A percentile compares a stretch with the other conserved stretches of the same genome.
phyloP scores from a whole-genome alignment of 2,113 vertebrate species.

The Tursiops truncatus region DNA sequence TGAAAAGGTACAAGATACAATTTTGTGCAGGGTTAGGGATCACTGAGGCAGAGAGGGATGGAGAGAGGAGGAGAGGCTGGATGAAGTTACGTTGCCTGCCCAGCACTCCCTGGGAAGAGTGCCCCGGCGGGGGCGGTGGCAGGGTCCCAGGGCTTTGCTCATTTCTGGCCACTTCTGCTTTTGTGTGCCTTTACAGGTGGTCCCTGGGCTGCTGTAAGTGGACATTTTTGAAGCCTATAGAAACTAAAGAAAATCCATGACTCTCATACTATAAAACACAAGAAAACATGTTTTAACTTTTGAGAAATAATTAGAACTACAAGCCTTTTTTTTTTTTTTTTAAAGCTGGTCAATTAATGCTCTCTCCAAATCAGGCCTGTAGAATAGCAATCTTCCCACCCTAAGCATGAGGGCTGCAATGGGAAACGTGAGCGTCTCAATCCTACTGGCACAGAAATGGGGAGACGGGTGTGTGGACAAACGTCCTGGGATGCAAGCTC shows the following conservation, averaged over 20 bases:
- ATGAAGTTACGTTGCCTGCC: too few relatives aligned
- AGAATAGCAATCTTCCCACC: rapidly evolving
- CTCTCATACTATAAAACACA: not conserved
- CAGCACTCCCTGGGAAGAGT: rapidly evolving
- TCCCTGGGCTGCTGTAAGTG: not conserved
- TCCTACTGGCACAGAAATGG: not conserved
- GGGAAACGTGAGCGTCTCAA: rapidly evolving
- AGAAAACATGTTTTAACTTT: not conserved
- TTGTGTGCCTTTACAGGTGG: not conserved
- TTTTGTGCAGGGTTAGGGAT: not conserved
- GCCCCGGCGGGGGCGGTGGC: rapidly evolving
- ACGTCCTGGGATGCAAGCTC: not conserved
- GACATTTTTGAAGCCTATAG: not conserved
- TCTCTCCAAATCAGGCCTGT: too few relatives aligned
- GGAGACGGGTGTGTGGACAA: not conserved
- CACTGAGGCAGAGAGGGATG: rapidly evolving
- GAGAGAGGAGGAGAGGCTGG: rapidly evolving
- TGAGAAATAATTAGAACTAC: not conserved
- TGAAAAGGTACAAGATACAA: not conserved
- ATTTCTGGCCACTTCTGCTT: rapidly evolving
- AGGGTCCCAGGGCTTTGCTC: rapidly evolving
- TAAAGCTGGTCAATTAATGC: rapidly evolving
- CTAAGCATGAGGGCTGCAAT: rapidly evolving
- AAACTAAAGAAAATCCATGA: not conserved
- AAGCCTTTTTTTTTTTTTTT: not conserved